A percentile compares a stretch with the other conserved stretches of the same genome.
Evolutionary conservation across 2,113 vertebrate species (phyloP).

Genomic region (Aspidoscelis tigris): DNA sequence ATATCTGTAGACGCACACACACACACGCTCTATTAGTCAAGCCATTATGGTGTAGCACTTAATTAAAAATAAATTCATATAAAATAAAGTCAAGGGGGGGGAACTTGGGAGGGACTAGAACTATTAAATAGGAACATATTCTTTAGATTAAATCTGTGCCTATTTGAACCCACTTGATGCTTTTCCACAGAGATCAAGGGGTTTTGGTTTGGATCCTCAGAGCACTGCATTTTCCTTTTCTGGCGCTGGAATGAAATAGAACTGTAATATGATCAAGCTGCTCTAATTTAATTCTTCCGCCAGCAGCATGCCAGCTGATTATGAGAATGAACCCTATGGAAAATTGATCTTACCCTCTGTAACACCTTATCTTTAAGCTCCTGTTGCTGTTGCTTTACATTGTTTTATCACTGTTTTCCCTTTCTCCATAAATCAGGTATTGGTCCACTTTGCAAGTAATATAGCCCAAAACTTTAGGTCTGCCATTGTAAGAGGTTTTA

Average conservation of each 20-base stretch:
- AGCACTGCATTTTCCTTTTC: conserved; percentile 19
- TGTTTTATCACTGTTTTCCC: neutral
- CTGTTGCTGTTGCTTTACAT: neutral
- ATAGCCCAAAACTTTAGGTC: neutral
- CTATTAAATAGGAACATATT: neutral
- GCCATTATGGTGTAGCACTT: conserved; percentile 1
- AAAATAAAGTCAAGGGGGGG: neutral
- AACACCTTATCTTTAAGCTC: neutral
- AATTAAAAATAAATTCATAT: conserved; percentile 8
- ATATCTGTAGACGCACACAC: conserved; percentile 55
- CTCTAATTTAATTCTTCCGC: conserved; percentile 61
- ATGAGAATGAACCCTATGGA: neutral
- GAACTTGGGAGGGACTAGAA: neutral
- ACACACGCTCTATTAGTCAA: conserved; percentile 28
- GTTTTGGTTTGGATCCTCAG: neutral
- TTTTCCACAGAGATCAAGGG: neutral
- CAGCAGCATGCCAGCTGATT: conserved; percentile 40
- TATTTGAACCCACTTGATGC: neutral
- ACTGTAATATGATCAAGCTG: conserved; percentile 13
- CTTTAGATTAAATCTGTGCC: neutral
- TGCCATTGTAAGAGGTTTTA: too few relatives aligned
- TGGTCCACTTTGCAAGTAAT: neutral
- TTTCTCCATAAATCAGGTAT: neutral
- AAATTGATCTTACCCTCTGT: neutral
- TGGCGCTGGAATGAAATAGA: conserved; percentile 19